These are phyloP conservation scores for Anoncus sp. DNA, from an alignment of 2,888 invertebrate genomes.

Conservation along the genomic window DNA sequence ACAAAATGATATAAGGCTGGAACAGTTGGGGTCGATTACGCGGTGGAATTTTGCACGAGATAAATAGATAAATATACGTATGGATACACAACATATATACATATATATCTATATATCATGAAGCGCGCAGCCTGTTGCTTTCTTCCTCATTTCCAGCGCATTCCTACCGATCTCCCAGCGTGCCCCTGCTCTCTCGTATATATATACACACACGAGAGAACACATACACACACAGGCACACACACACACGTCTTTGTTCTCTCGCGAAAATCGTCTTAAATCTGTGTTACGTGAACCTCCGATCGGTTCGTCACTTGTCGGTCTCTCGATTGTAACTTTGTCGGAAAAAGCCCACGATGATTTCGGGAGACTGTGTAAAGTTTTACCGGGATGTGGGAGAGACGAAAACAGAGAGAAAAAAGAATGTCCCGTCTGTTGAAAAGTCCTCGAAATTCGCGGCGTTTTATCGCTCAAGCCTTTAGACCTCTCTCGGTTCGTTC, in stretches of 20 bases:
- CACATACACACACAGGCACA: slow-evolving; percentile 20
- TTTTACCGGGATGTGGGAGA: background rate
- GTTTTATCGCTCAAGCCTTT: slow-evolving; percentile 66
- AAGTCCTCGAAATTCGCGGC: slow-evolving; percentile 68
- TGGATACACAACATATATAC: too few relatives aligned
- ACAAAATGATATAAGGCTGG: too few relatives aligned
- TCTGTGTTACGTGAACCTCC: slow-evolving; percentile 19
- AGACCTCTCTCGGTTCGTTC: slow-evolving; percentile 71
- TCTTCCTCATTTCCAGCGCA: slow-evolving; percentile 63
- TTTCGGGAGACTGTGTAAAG: too few relatives aligned
- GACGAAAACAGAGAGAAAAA: background rate
- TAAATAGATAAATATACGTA: slow-evolving; percentile 40
- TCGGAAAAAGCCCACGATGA: slow-evolving; percentile 65
- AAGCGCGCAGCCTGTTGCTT: slow-evolving; percentile 44
- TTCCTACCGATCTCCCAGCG: slow-evolving; percentile 53
- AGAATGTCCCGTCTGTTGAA: background rate
- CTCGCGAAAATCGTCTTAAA: slow-evolving; percentile 22
- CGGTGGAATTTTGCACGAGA: slow-evolving; percentile 31
- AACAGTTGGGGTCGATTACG: slow-evolving; percentile 12
- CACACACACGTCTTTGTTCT: slow-evolving; percentile 60
- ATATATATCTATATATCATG: slow-evolving; percentile 38
- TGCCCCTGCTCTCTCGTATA: slow-evolving; percentile 28
- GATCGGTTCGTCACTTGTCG: background rate
- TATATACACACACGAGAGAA: slow-evolving; percentile 21
- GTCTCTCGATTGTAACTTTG: slow-evolving; percentile 13